Base-by-base conservation (phyloP, 2,888 invertebrate species). In the Sarcophaga rosellei region DNA sequence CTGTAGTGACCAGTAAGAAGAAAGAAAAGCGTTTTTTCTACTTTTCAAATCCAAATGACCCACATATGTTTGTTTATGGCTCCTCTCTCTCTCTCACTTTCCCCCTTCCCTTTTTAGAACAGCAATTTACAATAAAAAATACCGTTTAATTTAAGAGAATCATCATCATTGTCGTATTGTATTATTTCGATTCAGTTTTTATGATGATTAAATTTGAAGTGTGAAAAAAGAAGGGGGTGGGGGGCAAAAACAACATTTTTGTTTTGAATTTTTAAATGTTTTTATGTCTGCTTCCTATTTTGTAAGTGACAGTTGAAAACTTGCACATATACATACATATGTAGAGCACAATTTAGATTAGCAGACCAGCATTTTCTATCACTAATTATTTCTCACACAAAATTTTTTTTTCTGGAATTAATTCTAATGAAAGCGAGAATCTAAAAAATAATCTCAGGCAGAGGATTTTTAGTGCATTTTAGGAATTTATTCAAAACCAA, bases 201-300 rank as follows among this genome's bases (percentile, higher is more conserved):
- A 81, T 85, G 81, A 77, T 85, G 81, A 85, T 81, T 72, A 81
- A 85, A 84, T 77, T 81, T 68, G 47, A 76, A 81, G 12, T 62
- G n/a, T 61, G 62, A 4, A 21, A 59, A 12, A 53, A 17, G 3
- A 3, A 53, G 10, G 53, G 15, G 5, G 15, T n/a, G 47, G 15
- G 10, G 4, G 47, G 8, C 59, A 57, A 53, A 35, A 23, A 21
- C 15, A 59, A 20, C n/a, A n/a, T 68, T 66, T 62, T 35, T 68
- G 11, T 35, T 81, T 75, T 73, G 53, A 12, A 35, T 76, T 44
- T 35, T n/a, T 57, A 35, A 35, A 57, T 15, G 57, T 35, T 15
- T 25, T 57, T 53, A 63, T 35, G 66, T 62, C 35, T 72, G 20
- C 17, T 53, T 53, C 53, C 53, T 17, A 53, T 17, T 53, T 17